Evolutionary conservation across 1,140 invertebrate genomes (phyloP), one percentile per base, ranked within the genome.

Genomic region (Melipona quadrifasciata): DNA sequence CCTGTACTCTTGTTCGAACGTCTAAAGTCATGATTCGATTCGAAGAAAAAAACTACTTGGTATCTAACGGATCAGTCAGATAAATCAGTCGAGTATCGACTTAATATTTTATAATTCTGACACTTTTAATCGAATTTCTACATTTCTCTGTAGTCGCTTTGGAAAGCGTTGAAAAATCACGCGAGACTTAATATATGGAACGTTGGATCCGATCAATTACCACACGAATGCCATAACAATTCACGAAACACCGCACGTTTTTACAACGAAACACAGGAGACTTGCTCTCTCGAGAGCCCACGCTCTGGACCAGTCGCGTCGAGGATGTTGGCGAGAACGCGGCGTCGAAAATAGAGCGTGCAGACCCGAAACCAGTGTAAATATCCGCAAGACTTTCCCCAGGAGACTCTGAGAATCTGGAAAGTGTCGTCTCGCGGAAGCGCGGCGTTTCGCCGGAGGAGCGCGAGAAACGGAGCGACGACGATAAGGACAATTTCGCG

Each of bases 401-500:
- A 27, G 67, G 39, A 8, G 39, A 47, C 39, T 47, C 8, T 47
- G 39, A 6, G 75, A 31, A 84, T 85, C 77, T 87, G 78, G 77
- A 81, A 85, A 81, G 72, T 73, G 17, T 81, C 55, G 14, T n/a
- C 10, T 14, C 74, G 73, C 72, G 19, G n/a, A n/a, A n/a, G 58
- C 19, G 65, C 16, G 65, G 27, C 39, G 47, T 51, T 78, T 27
- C 68, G 34, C 21, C 14, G 57, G 10, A 31, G 47, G 8, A 17
- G 19, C 31, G 53, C 57, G 58, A 61, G 65, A 74, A 82, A 65
- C 27, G 14, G 47, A 31, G 65, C 21, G n/a, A 2, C 70, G 39
- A 2, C 80, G 80, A 82, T 79, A 84, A 84, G 67, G 39, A 47
- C 58, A 79, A 84, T 84, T 82, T 77, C 39, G 75, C 80, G 27